phyloP scores from a whole-genome alignment of 2,797 vertebrate species.

The Scyliorhinus canicula region DNA sequence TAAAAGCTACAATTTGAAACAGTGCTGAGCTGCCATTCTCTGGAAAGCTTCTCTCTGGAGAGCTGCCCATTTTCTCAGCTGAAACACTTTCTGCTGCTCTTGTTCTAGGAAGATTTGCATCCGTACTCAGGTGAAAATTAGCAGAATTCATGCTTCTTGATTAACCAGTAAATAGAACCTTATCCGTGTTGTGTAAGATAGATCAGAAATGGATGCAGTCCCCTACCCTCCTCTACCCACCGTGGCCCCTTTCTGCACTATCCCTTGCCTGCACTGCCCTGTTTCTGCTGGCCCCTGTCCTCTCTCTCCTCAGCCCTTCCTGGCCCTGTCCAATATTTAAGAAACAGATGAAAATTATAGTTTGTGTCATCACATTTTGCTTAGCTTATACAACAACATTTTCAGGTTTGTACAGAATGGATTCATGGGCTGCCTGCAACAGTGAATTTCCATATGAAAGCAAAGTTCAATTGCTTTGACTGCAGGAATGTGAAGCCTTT shows the following conservation, averaged over 20 bases:
- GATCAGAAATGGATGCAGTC: not conserved
- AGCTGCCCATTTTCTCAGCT: not conserved
- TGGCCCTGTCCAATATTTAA: not conserved
- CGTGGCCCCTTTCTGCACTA: not conserved
- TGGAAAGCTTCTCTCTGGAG: not conserved
- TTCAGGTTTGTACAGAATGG: not conserved
- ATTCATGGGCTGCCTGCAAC: not conserved
- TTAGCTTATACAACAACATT: not conserved
- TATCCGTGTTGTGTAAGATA: not conserved
- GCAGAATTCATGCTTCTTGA: not conserved
- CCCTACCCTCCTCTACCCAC: not conserved
- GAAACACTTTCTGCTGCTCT: not conserved
- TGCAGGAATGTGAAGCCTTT: not conserved
- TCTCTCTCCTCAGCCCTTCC: too few species aligned
- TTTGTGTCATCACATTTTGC: not conserved
- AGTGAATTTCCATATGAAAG: not conserved
- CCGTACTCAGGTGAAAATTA: not conserved
- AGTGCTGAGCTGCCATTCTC: not conserved
- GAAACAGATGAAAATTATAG: not conserved
- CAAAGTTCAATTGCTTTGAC: not conserved
- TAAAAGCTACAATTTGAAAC: conserved; percentile 2
- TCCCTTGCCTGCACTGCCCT: not conserved
- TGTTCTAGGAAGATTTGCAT: not conserved
- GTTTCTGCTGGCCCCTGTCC: not conserved
- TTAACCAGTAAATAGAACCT: not conserved